phyloP scores from a whole-genome alignment of 2,797 vertebrate species.

The Neosilurus hyrtlii region DNA sequence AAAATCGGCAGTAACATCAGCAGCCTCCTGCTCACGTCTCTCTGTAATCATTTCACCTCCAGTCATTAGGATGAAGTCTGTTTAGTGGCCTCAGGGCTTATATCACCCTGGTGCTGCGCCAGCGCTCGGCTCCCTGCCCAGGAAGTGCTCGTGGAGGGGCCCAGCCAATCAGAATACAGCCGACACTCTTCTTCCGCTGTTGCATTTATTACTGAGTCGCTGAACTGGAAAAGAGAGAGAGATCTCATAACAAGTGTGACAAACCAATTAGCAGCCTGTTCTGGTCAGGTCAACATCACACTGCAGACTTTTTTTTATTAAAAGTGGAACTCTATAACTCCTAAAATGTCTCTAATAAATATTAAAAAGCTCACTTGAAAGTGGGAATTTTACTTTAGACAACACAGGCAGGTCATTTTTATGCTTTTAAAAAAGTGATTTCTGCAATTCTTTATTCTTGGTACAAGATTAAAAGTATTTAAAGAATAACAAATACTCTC shows the following conservation, averaged over 20 bases:
- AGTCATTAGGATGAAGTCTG: conserved; percentile 44
- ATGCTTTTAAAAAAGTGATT: background rate
- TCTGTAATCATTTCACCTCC: conserved; percentile 45
- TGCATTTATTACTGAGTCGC: background rate
- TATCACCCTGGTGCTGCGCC: conserved; percentile 18
- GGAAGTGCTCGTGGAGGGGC: background rate
- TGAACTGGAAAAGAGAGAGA: conserved; percentile 15
- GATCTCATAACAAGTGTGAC: background rate
- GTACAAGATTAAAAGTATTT: background rate
- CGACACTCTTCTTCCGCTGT: background rate
- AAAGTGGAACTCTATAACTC: background rate
- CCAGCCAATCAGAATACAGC: background rate
- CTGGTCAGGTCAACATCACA: background rate
- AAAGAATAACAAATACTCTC: background rate
- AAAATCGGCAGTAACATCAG: conserved; percentile 30
- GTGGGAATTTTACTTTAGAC: background rate
- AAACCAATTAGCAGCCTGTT: conserved; percentile 15
- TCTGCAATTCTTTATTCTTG: background rate
- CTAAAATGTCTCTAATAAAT: background rate
- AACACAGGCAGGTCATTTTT: background rate
- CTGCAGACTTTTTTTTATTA: background rate
- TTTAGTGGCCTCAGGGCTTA: conserved; percentile 21
- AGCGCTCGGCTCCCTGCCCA: conserved; percentile 24
- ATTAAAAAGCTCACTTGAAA: background rate
- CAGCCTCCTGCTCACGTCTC: conserved; percentile 21